These are phyloP conservation scores for Strigamia crassipes DNA, from an alignment of 2,888 invertebrate genomes.

Conservation along the genomic window DNA sequence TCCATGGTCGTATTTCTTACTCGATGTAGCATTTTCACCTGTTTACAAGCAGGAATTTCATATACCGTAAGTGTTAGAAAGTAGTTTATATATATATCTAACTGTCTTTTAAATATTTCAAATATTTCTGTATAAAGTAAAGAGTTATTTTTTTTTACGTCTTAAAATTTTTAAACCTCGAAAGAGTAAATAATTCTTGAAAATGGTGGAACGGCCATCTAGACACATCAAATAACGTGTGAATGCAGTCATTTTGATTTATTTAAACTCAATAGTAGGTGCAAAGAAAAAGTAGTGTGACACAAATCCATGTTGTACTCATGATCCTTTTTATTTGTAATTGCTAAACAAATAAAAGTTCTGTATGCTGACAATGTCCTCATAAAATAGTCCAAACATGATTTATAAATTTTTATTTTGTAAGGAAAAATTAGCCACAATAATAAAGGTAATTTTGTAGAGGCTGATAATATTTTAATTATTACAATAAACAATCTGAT, in stretches of 20 bases:
- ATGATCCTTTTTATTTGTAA: slow-evolving; percentile 1
- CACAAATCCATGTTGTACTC: slow-evolving; percentile 10
- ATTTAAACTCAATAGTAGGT: not conserved
- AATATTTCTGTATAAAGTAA: slow-evolving; percentile 10
- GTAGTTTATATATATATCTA: not conserved
- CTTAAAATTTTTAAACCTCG: not conserved
- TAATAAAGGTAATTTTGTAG: no score
- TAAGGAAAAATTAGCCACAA: not conserved
- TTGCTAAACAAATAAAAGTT: slow-evolving; percentile 10
- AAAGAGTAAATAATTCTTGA: not conserved
- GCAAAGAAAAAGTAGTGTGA: not conserved
- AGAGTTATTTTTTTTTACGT: not conserved
- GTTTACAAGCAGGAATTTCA: not conserved
- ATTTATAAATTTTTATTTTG: not conserved
- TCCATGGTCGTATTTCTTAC: not conserved
- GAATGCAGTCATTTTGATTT: not conserved
- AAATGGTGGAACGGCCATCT: not conserved
- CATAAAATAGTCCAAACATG: not conserved
- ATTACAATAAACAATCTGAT: no score
- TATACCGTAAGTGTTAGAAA: not conserved
- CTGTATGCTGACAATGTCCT: slow-evolving; percentile 1
- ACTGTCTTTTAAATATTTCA: not conserved
- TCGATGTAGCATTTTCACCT: not conserved
- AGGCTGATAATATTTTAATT: no score
- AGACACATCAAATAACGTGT: not conserved